phyloP scores from a whole-genome alignment of 2,797 vertebrate genomes.

The Cygnus olor region DNA sequence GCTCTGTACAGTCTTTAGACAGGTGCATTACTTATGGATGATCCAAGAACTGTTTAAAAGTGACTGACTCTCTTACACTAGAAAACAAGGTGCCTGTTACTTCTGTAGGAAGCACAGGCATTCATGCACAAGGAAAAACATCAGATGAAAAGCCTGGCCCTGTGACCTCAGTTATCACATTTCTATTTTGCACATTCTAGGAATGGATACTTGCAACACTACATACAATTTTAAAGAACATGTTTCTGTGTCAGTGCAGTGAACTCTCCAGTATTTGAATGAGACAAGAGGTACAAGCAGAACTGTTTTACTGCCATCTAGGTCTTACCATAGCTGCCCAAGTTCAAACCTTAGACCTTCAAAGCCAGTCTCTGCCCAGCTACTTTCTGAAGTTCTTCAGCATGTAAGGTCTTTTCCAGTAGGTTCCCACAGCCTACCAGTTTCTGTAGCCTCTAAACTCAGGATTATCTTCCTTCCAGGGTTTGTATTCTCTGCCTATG shows the following conservation, averaged over 20 bases:
- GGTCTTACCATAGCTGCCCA: background rate
- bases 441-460: background rate
- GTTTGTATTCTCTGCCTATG: background rate
- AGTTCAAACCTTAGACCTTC: background rate
- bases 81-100: background rate
- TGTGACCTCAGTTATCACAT: background rate
- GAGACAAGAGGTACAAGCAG: background rate
- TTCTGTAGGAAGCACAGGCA: rapidly evolving
- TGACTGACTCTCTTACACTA: background rate
- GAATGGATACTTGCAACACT: background rate
- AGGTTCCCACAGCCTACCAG: background rate
- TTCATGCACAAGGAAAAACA: background rate
- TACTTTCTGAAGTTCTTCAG: background rate
- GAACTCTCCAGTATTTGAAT: background rate
- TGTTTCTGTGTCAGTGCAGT: background rate
- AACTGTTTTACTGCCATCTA: background rate
- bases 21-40: background rate
- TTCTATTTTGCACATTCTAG: background rate
- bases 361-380: background rate
- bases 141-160: background rate
- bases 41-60: background rate
- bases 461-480: background rate
- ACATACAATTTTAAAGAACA: background rate
- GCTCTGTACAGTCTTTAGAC: background rate
- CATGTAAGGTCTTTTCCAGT: background rate